These are phyloP conservation scores for Acrocephalus scirpaceus DNA, from an alignment of 2,797 vertebrate species.

Conservation along the genomic window DNA sequence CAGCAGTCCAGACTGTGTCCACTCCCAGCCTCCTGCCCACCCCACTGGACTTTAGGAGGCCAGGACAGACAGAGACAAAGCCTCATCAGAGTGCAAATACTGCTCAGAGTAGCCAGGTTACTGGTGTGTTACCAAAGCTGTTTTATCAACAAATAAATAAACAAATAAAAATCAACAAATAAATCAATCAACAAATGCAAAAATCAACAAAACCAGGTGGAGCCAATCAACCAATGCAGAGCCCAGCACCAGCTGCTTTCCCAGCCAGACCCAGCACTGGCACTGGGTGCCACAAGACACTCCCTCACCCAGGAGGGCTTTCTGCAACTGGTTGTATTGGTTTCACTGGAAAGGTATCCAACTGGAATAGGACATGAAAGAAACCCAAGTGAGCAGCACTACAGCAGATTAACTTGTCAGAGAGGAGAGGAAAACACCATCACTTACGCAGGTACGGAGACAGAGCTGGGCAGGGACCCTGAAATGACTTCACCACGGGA, in stretches of 20 bases:
- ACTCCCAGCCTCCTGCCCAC: background rate
- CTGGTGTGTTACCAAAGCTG: background rate
- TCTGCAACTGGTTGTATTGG: background rate
- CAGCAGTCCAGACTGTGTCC: background rate
- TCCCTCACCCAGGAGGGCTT: background rate
- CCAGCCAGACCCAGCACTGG: background rate
- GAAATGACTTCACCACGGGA: background rate
- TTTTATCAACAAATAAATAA: background rate
- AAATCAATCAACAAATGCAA: too few species aligned
- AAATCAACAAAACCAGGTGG: too few species aligned
- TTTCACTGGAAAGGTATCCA: background rate
- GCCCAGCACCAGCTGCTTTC: background rate
- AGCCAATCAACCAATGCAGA: background rate
- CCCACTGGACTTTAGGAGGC: background rate
- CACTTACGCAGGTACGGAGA: constrained; percentile 90
- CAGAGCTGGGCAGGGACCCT: constrained; percentile 75
- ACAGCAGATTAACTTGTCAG: background rate
- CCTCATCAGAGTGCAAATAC: background rate
- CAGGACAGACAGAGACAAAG: background rate
- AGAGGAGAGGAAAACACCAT: background rate
- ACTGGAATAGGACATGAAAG: background rate
- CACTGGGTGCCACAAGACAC: background rate
- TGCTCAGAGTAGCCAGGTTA: background rate
- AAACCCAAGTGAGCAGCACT: background rate
- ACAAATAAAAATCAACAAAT: too few species aligned